Evolutionary conservation across 2,797 vertebrate genomes (phyloP).

Genomic region (Chelonia mydas): DNA sequence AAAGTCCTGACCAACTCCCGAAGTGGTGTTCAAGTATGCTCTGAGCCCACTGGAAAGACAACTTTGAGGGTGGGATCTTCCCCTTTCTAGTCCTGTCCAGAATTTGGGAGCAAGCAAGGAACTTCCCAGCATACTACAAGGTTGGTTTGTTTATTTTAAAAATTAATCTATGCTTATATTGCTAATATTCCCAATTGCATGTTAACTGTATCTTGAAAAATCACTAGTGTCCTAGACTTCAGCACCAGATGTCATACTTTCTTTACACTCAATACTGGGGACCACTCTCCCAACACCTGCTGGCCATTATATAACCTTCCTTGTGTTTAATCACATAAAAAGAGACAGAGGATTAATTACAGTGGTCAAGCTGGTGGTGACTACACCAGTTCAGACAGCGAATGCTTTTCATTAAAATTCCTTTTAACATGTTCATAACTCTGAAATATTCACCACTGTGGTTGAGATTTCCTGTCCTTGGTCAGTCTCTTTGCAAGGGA

Average conservation of each 20-base stretch:
- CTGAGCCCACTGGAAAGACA: not conserved
- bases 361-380: not conserved
- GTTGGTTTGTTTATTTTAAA: too few relatives aligned
- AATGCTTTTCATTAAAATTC: not conserved
- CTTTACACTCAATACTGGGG: not conserved
- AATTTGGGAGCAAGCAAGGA: not conserved
- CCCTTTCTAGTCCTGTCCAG: too few relatives aligned
- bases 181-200: not conserved
- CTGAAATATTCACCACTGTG: not conserved
- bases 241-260: not conserved
- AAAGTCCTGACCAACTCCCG: not conserved
- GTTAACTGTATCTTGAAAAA: not conserved
- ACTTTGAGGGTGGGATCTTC: not conserved
- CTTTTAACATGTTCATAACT: not conserved
- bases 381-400: rapidly evolving
- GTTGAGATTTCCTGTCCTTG: not conserved
- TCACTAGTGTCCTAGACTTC: rapidly evolving
- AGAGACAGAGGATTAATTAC: not conserved
- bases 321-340: not conserved
- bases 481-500: not conserved
- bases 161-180: not conserved
- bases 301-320: not conserved
- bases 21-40: not conserved
- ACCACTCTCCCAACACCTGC: not conserved
- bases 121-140: not conserved